Base-by-base conservation (phyloP, 2,113 vertebrate species). In the Puntigrus tetrazona region DNA sequence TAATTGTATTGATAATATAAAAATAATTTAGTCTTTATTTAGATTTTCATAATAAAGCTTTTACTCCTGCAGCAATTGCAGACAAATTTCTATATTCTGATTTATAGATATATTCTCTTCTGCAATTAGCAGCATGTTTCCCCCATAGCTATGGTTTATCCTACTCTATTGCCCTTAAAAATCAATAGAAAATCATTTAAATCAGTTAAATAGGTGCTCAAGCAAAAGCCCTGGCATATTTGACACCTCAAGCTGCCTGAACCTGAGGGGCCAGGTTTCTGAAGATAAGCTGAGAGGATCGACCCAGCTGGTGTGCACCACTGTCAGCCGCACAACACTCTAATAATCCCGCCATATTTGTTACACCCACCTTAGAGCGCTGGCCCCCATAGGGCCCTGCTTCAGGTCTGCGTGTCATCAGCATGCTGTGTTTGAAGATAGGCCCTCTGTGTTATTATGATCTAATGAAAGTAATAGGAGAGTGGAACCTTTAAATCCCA, bases 281-380 rank as follows among this genome's bases (percentile, higher is more conserved):
- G 85, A 84, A 83, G 82, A 82, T 82, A 87, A 90, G 90, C 92
- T 90, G 88, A 91, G n/a, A n/a, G 93, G 92, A 91, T 92, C 88
- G 88, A 90, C 92, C 90, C 87, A 90, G 90, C 91, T 89, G 78
- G 70, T 63, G 63, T 77, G 82, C 70, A 59, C 91, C 90, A 89
- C 88, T 91, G 92, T 91, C 92, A 93, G 83, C 88, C 90, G 89
- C 92, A n/a, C n/a, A 88, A 90, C 91, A 91, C 91, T 89, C 90
- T 92, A 92, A 92, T 94, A 93, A 93, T 92, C 89, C 92, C 88
- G 91, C n/a, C 92, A 91, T 94, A 92, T 94, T 92, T 90, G 91
- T 92, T 93, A 91, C 89, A 91, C n/a, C n/a, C n/a, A n/a, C n/a
- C n/a, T n/a, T n/a, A n/a, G 88, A 90, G 88, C 81, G 88, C 89